Percentiles rank a stretch among this genome's conserved stretches.
phyloP scores from a whole-genome alignment of 2,888 invertebrate genomes.

The Brenthis hecate region DNA sequence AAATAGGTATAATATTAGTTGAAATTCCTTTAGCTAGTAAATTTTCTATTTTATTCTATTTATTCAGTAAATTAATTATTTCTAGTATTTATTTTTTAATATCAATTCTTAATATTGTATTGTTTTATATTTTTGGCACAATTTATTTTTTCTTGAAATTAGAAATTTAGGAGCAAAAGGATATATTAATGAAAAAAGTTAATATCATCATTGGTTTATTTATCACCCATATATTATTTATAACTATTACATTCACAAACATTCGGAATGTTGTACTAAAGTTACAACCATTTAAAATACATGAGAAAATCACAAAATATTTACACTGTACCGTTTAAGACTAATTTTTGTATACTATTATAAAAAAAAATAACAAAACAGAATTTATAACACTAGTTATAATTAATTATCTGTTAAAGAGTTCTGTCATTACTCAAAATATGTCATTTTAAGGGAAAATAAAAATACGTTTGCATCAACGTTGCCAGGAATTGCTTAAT shows the following conservation, averaged over 20 bases:
- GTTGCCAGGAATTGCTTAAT: too few species aligned
- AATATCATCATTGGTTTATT: constrained; percentile 70
- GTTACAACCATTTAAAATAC: constrained; percentile 24
- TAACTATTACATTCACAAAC: constrained; percentile 19
- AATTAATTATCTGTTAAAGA: not conserved
- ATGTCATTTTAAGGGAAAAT: not conserved
- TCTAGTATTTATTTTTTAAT: too few species aligned
- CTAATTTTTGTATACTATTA: constrained; percentile 8
- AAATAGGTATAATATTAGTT: too few species aligned
- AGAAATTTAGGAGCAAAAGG: too few species aligned
- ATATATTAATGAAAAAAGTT: constrained; percentile 17
- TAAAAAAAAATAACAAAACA: constrained; percentile 10
- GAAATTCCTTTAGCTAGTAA: too few species aligned
- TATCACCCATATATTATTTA: constrained; percentile 58
- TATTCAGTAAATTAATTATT: too few species aligned
- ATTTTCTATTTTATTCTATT: too few species aligned
- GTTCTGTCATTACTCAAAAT: constrained; percentile 6
- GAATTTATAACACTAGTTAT: constrained; percentile 4
- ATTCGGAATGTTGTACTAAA: constrained; percentile 26
- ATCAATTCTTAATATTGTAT: too few species aligned
- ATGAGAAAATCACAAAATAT: constrained; percentile 19
- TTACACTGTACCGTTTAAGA: not conserved
- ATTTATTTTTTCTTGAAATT: too few species aligned
- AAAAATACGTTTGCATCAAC: too few species aligned
- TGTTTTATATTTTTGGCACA: too few species aligned